A percentile compares a stretch with the other conserved stretches of the same genome.
These are phyloP conservation scores for Nycteola revayana DNA, from an alignment of 2,888 invertebrate genomes.

Conservation along the genomic window DNA sequence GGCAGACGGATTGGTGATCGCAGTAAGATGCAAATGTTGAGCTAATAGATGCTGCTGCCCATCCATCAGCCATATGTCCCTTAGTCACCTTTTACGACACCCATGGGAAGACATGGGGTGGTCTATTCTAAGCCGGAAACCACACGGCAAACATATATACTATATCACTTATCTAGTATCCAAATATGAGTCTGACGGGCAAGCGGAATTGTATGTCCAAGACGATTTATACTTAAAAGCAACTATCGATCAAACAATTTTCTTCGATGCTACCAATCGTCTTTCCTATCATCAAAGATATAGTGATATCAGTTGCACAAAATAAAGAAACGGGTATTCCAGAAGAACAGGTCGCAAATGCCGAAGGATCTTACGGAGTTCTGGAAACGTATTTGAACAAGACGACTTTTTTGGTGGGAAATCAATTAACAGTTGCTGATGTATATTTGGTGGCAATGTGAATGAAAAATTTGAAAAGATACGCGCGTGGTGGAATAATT, in stretches of 20 bases:
- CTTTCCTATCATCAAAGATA: slow-evolving; percentile 25
- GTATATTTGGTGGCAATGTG: slow-evolving; percentile 41
- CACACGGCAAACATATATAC: too few species aligned
- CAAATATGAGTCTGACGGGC: slow-evolving; percentile 46
- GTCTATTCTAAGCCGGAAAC: too few species aligned
- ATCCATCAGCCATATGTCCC: too few species aligned
- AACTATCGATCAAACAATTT: slow-evolving; percentile 41
- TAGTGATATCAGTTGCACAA: slow-evolving; percentile 16
- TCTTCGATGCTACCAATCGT: slow-evolving; percentile 38
- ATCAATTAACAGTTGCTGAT: slow-evolving; percentile 47
- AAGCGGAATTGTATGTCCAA: slow-evolving; percentile 38
- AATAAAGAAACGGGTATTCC: slow-evolving; percentile 23
- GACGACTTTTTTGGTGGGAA: slow-evolving; percentile 34
- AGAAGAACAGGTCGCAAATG: slow-evolving; percentile 22
- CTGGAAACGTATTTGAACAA: slow-evolving; percentile 44
- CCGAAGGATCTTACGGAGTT: slow-evolving; percentile 39
- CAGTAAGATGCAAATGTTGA: too few species aligned
- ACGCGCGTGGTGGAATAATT: slow-evolving; percentile 33
- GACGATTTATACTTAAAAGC: slow-evolving; percentile 38
- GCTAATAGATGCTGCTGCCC: too few species aligned
- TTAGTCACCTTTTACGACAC: too few species aligned
- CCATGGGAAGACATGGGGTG: too few species aligned
- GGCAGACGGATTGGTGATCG: too few species aligned
- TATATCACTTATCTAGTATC: slow-evolving; percentile 33
- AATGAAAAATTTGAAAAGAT: slow-evolving; percentile 36